These are phyloP conservation scores for Brachionus paranguensis DNA, from an alignment of 1,140 invertebrate genomes.

Conservation along the genomic window DNA sequence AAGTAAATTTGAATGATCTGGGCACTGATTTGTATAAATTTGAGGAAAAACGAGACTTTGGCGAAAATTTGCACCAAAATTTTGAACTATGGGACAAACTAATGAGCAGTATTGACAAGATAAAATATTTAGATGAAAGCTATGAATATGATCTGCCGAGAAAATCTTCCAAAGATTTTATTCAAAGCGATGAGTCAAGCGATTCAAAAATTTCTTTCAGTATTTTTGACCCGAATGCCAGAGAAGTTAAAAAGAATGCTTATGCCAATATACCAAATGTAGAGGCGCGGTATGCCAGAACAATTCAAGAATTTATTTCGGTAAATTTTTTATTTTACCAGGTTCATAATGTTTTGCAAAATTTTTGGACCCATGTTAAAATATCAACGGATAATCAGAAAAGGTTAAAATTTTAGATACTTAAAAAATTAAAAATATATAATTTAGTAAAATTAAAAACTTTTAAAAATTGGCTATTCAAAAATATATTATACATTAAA, in stretches of 20 bases:
- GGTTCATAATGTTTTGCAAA: background rate
- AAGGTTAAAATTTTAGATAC: too few species aligned
- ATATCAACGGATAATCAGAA: too few species aligned
- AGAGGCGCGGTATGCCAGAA: background rate
- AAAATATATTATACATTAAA: too few species aligned
- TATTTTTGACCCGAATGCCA: background rate
- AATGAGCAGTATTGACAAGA: slow-evolving; percentile 34
- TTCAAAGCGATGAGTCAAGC: background rate
- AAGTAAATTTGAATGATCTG: slow-evolving; percentile 21
- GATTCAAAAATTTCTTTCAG: background rate
- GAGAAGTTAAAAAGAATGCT: background rate
- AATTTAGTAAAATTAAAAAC: too few species aligned
- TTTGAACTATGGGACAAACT: slow-evolving; percentile 32
- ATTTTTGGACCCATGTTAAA: too few species aligned
- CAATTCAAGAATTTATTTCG: background rate
- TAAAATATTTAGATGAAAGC: slow-evolving; percentile 18
- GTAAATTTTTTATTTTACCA: background rate
- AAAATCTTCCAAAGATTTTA: slow-evolving; percentile 31
- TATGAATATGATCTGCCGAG: slow-evolving; percentile 8
- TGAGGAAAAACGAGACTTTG: background rate
- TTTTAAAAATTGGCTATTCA: too few species aligned
- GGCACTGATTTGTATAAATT: background rate
- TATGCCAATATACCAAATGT: slow-evolving; percentile 5
- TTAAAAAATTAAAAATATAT: too few species aligned
- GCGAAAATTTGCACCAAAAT: slow-evolving; percentile 21